Evolutionary conservation across 1,140 invertebrate species (phyloP), one percentile per base, ranked within the genome.

Genomic region (Coelopa frigida): DNA sequence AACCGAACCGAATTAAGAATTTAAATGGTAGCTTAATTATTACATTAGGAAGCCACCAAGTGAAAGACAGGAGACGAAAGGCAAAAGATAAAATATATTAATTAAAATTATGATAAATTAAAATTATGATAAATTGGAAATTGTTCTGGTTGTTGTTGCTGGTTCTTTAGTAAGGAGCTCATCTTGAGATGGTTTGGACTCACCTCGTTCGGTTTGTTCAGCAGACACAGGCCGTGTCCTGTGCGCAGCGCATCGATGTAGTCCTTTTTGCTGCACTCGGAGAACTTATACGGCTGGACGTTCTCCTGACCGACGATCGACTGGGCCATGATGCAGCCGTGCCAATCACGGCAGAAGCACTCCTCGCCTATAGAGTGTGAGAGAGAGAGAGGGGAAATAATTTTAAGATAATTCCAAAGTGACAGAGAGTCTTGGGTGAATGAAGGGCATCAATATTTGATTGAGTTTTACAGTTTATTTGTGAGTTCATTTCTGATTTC

Each of bases 251-350:
- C 78, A 56, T 86, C 82, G 61, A 87, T 85, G 66, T 93, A 94
- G 70, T 92, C 88, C 31, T 83, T 78, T 70, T 83, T 79, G 60
- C 86, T 90, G 72, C 89, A 94, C 53, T 90, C 84, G 24, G 87
- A 90, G 71, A 94, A 94, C 73, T 90, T 92, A 73, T 93, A 94
- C 1, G 91, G 91, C 64, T 93, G 89, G 23, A 92, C 87, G 68
- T 90, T 89, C 65, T 94, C 87, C 56, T 84, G 73, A 23, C 90
- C 90, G 15, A 92, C 85, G 57, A 95, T 92, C 33, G 86, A 87
- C 72, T 90, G 85, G 29, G 86, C 85, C 91, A 95, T 95, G 61
- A 95, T 93, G 71, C 91, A 95, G 35, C 91, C 91, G 71, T 94
- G 91, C 89, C 90, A 94, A 72, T 94, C 89, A 31, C 83, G 78